These are phyloP conservation scores for Galeruca laticollis DNA, from an alignment of 2,888 invertebrate genomes.

Conservation along the genomic window DNA sequence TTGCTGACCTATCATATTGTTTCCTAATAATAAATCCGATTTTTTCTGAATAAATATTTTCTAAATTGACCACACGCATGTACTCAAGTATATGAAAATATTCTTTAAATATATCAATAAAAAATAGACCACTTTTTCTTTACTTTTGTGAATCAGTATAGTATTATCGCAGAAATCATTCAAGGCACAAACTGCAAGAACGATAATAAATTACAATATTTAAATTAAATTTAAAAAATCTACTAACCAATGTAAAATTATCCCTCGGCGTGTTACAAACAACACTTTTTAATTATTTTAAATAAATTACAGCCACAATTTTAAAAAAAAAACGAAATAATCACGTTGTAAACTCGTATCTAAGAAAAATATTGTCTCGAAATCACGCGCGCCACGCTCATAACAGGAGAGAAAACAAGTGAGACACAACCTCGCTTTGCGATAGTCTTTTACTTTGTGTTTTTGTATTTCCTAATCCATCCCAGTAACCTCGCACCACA, in stretches of 20 bases:
- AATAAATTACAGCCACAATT: constrained; percentile 4
- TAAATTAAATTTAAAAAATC: background rate
- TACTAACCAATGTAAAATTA: constrained; percentile 7
- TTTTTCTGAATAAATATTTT: no score
- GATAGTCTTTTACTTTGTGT: constrained; percentile 30
- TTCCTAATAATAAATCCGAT: no score
- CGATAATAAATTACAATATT: background rate
- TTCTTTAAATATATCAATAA: no score
- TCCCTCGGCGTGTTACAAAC: background rate
- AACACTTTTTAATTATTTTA: background rate
- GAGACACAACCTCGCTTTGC: constrained; percentile 25
- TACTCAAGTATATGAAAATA: no score
- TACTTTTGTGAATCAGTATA: no score
- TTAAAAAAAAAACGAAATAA: background rate
- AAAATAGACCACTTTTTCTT: no score
- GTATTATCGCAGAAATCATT: no score
- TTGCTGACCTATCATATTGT: no score
- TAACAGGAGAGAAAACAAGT: constrained; percentile 14
- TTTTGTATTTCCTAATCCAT: constrained; percentile 32
- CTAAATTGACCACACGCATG: no score
- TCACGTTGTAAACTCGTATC: background rate
- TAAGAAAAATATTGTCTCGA: background rate
- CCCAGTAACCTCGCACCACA: constrained; percentile 27
- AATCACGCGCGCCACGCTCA: constrained; percentile 12
- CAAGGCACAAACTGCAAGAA: no score